These are phyloP conservation scores for Phymastichus coffea DNA, from an alignment of 1,140 invertebrate genomes.

Conservation along the genomic window DNA sequence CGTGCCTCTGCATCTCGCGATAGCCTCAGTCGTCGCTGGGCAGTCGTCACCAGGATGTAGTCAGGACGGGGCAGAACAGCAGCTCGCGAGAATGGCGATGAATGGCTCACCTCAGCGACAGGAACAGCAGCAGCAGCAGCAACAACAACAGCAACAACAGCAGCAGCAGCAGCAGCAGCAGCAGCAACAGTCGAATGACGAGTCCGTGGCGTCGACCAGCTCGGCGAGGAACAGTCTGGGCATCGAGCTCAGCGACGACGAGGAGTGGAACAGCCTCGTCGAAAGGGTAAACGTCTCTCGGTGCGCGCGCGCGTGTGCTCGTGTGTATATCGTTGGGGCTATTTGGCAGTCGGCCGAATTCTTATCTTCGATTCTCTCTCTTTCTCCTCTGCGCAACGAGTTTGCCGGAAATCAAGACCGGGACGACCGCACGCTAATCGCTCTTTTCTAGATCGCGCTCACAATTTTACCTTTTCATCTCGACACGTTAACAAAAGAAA, in stretches of 20 bases:
- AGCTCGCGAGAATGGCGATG: too few relatives aligned
- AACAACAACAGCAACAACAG: not conserved
- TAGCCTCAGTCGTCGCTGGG: not conserved
- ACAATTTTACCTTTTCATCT: not conserved
- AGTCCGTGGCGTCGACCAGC: not conserved
- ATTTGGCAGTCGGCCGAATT: not conserved
- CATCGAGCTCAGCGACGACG: conserved; percentile 52
- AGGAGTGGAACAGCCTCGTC: conserved; percentile 54
- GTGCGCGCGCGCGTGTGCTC: not conserved
- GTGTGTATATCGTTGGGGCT: not conserved
- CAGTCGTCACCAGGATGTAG: not conserved
- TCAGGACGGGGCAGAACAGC: too few relatives aligned
- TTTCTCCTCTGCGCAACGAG: too few relatives aligned
- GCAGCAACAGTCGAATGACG: not conserved
- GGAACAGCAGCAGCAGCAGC: not conserved
- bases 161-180: not conserved
- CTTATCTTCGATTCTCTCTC: not conserved
- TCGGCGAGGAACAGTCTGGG: conserved; percentile 32
- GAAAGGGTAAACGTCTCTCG: conserved; percentile 49
- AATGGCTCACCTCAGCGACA: conserved; percentile 10
- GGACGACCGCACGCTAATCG: too few relatives aligned
- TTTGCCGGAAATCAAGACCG: too few relatives aligned
- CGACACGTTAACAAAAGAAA: too few relatives aligned
- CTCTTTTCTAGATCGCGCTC: too few relatives aligned
- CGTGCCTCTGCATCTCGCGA: too few relatives aligned